Conservation (phyloP, 1,140 invertebrate genomes). For the Ostrea denselamellosa region DNA sequence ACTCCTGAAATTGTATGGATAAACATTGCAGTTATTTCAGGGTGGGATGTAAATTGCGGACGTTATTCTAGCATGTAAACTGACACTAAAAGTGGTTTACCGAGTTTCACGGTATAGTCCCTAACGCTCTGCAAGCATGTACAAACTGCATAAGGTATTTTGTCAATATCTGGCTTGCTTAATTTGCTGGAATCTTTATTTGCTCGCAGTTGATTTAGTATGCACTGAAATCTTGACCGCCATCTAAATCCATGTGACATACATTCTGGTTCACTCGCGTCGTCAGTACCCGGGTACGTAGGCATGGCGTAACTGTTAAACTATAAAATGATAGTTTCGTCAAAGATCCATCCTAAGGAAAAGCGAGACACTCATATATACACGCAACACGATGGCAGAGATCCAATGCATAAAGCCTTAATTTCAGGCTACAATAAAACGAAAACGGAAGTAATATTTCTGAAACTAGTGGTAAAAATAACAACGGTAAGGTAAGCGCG, state of each 20-base stretch:
- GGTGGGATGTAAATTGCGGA: no score
- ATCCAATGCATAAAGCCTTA: neutral
- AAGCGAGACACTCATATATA: neutral
- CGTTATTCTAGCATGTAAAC: neutral
- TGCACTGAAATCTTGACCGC: constrained; percentile 7
- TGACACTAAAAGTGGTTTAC: neutral
- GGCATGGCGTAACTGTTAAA: neutral
- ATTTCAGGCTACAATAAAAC: neutral
- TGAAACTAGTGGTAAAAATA: neutral
- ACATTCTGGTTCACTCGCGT: neutral
- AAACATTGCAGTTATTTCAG: no score
- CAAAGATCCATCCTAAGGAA: neutral
- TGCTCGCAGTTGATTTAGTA: neutral
- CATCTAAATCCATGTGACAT: constrained; percentile 12
- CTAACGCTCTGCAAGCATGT: neutral
- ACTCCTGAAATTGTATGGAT: no score
- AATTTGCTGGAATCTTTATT: neutral
- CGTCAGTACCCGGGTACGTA: neutral
- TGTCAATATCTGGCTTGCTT: neutral
- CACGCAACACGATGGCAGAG: neutral
- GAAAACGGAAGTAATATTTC: neutral
- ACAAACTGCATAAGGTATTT: constrained; percentile 7
- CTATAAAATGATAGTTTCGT: no score
- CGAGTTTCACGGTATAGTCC: neutral
- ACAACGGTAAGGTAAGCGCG: no score